Evolutionary conservation across 2,797 vertebrate genomes (phyloP).

Genomic region (Falco peregrinus): DNA sequence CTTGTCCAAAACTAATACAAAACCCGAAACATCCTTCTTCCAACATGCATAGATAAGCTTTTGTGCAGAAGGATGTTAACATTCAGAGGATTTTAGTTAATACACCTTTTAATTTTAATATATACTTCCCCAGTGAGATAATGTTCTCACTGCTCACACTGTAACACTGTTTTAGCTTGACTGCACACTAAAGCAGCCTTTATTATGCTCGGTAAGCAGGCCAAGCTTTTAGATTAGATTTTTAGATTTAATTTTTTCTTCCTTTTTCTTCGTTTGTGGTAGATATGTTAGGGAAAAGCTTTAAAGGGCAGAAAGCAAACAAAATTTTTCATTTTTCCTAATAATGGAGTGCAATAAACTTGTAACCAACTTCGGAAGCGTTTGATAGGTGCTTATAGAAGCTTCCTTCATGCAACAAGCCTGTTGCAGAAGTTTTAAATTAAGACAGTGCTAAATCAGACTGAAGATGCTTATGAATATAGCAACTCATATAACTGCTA

Average conservation of each 20-base stretch:
- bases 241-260: conserved; percentile 41
- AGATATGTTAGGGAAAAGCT: background rate
- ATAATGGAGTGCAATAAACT: conserved; percentile 44
- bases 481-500: background rate
- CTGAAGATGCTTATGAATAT: background rate
- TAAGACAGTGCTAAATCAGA: background rate
- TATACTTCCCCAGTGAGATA: background rate
- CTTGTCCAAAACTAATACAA: background rate
- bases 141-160: background rate
- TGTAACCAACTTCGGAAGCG: conserved; percentile 21
- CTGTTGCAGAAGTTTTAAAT: background rate
- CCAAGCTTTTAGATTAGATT: conserved; percentile 50
- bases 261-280: background rate
- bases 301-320: background rate
- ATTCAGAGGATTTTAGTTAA: background rate
- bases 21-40: background rate
- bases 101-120: background rate
- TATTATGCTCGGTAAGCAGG: conserved; percentile 41
- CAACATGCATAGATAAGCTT: background rate
- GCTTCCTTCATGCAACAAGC: conserved; percentile 1
- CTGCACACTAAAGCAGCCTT: conserved; percentile 31
- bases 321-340: conserved; percentile 44
- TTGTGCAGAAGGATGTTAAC: background rate
- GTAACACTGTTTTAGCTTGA: conserved; percentile 49
- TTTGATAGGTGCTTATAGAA: conserved; percentile 17